Base-by-base conservation (phyloP, 2,888 invertebrate species). In the Coenonympha arcania region DNA sequence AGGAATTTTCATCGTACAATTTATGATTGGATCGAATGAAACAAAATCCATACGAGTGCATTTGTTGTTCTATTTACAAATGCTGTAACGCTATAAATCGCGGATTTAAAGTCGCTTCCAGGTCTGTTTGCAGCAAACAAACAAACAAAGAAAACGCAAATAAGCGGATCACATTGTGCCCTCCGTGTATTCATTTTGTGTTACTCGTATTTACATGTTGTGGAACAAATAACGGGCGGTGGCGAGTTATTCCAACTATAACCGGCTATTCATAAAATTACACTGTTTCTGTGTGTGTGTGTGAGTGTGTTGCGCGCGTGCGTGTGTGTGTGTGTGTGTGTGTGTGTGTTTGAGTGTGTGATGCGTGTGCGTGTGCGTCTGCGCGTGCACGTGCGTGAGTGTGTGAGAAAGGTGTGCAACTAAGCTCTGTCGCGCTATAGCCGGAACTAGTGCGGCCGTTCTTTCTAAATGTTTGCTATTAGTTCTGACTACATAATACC, bases 341-440 rank as follows among this genome's bases (percentile, higher is more conserved):
- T n/a, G n/a, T n/a, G n/a, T n/a, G n/a, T n/a, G n/a, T n/a, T n/a
- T n/a, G n/a, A n/a, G n/a, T n/a, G n/a, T n/a, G n/a, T n/a, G n/a
- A n/a, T n/a, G n/a, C n/a, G n/a, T n/a, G n/a, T n/a, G n/a, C n/a
- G n/a, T n/a, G n/a, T n/a, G n/a, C n/a, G n/a, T n/a, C n/a, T n/a
- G n/a, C n/a, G n/a, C n/a, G n/a, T n/a, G n/a, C n/a, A n/a, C n/a
- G n/a, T n/a, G n/a, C n/a, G n/a, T n/a, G n/a, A n/a, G n/a, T n/a
- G n/a, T n/a, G n/a, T n/a, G n/a, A n/a, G n/a, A n/a, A n/a, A n/a
- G n/a, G n/a, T n/a, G n/a, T n/a, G 56, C 50, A 59, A 58, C 58
- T 58, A 58, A 56, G 55, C 57, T 34, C 22, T 40, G 48, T 6
- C 28, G 42, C 46, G n/a, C n/a, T n/a, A n/a, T n/a, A n/a, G n/a